A percentile compares a stretch with the other conserved stretches of the same genome.
These are phyloP conservation scores for Hyperopisus bebe DNA, from an alignment of 2,113 vertebrate genomes.

Conservation along the genomic window DNA sequence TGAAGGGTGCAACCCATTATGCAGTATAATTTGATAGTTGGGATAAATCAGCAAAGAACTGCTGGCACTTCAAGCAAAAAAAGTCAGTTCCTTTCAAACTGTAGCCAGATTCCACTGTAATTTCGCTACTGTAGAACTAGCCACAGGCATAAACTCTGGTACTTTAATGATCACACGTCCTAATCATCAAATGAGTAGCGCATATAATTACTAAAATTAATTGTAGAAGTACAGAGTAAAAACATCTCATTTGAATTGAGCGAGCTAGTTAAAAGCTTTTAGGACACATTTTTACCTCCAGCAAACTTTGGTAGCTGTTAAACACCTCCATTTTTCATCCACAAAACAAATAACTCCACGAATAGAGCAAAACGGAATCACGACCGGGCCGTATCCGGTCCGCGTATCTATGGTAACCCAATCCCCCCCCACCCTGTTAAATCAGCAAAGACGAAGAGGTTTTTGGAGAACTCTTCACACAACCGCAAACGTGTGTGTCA, in stretches of 20 bases:
- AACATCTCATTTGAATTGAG: background rate
- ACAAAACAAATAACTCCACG: background rate
- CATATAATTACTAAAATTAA: background rate
- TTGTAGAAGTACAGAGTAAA: background rate
- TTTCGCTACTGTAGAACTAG: background rate
- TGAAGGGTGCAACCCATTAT: background rate
- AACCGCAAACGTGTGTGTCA: background rate
- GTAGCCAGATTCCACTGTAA: background rate
- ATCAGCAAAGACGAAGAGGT: background rate
- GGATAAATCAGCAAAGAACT: background rate
- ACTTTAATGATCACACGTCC: background rate
- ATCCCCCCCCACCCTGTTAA: background rate
- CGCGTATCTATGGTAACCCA: background rate
- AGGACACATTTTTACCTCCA: background rate
- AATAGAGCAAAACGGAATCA: background rate
- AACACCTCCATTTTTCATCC: background rate
- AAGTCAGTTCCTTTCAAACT: background rate
- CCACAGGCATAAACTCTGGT: background rate
- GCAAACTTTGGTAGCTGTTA: conserved; percentile 1
- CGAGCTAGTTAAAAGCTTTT: background rate
- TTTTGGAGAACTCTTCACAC: background rate
- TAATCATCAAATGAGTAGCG: background rate
- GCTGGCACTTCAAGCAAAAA: background rate
- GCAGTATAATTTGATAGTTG: background rate
- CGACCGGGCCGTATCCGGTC: background rate